Percentiles rank a stretch among this genome's conserved stretches.
These are phyloP conservation scores for Nudaria mundana DNA, from an alignment of 2,888 invertebrate species.

Conservation along the genomic window DNA sequence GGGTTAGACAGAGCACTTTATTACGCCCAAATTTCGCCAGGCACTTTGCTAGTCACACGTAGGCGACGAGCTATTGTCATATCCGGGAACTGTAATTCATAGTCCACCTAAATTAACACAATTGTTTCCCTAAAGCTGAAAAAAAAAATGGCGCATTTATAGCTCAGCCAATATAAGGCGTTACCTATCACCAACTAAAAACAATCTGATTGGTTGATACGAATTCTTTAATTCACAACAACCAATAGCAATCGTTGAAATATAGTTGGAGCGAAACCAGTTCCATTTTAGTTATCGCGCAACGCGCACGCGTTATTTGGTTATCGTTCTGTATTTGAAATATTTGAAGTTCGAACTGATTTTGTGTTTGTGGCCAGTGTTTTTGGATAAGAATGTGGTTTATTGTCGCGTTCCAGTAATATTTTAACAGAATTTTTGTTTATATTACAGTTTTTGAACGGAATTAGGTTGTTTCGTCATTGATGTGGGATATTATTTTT, in stretches of 20 bases:
- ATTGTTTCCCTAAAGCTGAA: conserved; percentile 71
- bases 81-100: too few relatives aligned
- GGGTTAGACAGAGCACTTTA: too few relatives aligned
- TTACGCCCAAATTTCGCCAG: too few relatives aligned
- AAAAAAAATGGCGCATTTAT: conserved; percentile 74
- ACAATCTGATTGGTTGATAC: conserved; percentile 51
- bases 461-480: conserved; percentile 73
- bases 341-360: conserved; percentile 37
- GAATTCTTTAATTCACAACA: conserved; percentile 41
- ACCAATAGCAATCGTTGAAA: conserved; percentile 61
- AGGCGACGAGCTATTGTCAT: too few relatives aligned
- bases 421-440: conserved; percentile 22
- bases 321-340: conserved; percentile 38
- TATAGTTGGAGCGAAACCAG: conserved; percentile 71
- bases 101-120: conserved; percentile 72
- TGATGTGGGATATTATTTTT: conserved; percentile 68
- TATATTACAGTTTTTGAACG: conserved; percentile 29
- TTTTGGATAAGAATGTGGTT: conserved; percentile 30
- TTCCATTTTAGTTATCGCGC: conserved; percentile 65
- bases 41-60: too few relatives aligned
- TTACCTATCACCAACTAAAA: conserved; percentile 43
- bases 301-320: conserved; percentile 58
- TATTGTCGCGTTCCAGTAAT: conserved; percentile 22
- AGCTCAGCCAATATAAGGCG: conserved; percentile 70
- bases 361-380: conserved; percentile 35